Evolutionary conservation across 2,888 invertebrate genomes (phyloP).

Genomic region (Trisateles emortualis): DNA sequence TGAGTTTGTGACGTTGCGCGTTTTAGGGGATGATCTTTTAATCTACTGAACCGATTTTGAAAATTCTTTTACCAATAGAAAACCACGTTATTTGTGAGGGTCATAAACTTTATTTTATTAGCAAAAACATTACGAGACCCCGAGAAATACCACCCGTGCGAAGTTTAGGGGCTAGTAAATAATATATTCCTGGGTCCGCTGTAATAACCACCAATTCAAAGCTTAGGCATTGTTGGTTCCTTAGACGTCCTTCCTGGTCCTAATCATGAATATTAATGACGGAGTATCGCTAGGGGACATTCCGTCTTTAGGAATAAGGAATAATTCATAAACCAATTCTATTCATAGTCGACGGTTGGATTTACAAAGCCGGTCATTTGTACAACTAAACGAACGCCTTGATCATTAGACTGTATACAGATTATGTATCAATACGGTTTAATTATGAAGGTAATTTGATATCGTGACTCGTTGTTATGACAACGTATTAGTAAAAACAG

Average conservation of each 20-base stretch:
- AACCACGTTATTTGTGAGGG: too few relatives aligned
- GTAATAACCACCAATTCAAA: conserved; percentile 23
- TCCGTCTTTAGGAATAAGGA: conserved; percentile 56
- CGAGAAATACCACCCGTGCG: too few relatives aligned
- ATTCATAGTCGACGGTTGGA: conserved; percentile 28
- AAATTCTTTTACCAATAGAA: too few relatives aligned
- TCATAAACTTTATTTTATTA: too few relatives aligned
- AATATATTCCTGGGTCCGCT: conserved; percentile 8
- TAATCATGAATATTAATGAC: conserved; percentile 66
- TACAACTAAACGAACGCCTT: conserved; percentile 5
- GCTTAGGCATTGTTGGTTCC: conserved; percentile 32
- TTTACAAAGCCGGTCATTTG: conserved; percentile 14
- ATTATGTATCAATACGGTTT: conserved; percentile 1
- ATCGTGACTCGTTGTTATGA: too few relatives aligned
- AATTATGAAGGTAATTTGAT: not conserved
- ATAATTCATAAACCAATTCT: conserved; percentile 56
- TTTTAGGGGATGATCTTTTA: too few relatives aligned
- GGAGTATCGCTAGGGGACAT: conserved; percentile 55
- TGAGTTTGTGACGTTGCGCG: too few relatives aligned
- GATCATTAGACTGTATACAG: conserved; percentile 5
- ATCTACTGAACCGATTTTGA: too few relatives aligned
- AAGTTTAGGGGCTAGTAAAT: too few relatives aligned
- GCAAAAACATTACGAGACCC: too few relatives aligned
- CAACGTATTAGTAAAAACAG: too few relatives aligned
- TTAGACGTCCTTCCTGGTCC: conserved; percentile 45